Conservation (phyloP, 2,888 invertebrate genomes). For the Meliscaeva auricollis region DNA sequence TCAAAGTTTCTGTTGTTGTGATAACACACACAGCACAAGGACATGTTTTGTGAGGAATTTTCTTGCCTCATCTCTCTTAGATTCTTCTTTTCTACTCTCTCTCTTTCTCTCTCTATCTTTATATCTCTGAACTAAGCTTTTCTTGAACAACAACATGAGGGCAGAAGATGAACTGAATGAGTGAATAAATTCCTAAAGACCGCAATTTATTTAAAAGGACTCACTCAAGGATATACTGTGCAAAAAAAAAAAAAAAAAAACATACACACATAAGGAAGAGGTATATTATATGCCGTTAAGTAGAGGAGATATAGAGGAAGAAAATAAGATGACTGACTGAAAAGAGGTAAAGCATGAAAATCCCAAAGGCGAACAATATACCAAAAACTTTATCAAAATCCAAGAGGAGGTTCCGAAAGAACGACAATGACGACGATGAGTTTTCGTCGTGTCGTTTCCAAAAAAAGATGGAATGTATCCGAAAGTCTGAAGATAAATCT, state of each 20-base stretch:
- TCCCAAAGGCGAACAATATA: constrained; percentile 36
- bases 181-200: constrained; percentile 73
- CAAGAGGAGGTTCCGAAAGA: constrained; percentile 18
- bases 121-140: background rate
- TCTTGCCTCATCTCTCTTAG: constrained; percentile 19
- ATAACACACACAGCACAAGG: constrained; percentile 61
- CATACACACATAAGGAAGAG: background rate
- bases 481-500: constrained; percentile 72
- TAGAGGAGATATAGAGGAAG: background rate
- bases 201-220: constrained; percentile 74
- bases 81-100: constrained; percentile 7
- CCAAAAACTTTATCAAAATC: constrained; percentile 63
- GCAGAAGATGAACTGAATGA: constrained; percentile 38
- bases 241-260: background rate
- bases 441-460: background rate
- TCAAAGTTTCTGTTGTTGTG: constrained; percentile 74
- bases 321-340: constrained; percentile 58
- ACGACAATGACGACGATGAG: constrained; percentile 38
- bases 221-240: constrained; percentile 50
- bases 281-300: background rate
- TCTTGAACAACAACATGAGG: background rate
- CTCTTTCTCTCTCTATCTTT: background rate
- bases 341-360: constrained; percentile 67
- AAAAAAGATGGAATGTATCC: constrained; percentile 50
- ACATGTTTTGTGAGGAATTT: constrained; percentile 45